These are phyloP conservation scores for Paguma larvata DNA, from an alignment of 2,797 vertebrate species.

Conservation along the genomic window DNA sequence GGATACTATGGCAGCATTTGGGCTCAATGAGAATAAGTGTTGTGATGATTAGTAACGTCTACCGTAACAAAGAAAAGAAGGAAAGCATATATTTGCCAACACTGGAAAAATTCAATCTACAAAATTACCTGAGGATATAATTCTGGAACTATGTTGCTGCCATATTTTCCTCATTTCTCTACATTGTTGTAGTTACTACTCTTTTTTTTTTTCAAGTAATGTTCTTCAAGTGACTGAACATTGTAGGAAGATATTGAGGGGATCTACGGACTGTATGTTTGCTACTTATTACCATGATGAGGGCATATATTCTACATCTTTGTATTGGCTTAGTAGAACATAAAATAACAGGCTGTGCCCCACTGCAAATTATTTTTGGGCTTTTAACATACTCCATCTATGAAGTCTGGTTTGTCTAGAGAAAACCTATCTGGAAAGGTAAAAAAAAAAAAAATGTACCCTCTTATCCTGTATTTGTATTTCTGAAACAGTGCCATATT, in stretches of 20 bases:
- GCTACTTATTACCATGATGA: background rate
- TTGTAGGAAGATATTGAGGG: background rate
- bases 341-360: background rate
- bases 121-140: conserved; percentile 47
- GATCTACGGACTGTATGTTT: background rate
- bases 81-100: background rate
- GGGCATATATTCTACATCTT: background rate
- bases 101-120: conserved; percentile 49
- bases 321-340: background rate
- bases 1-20: background rate
- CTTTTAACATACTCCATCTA: conserved; percentile 27
- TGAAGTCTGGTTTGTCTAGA: conserved; percentile 30
- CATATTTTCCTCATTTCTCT: conserved; percentile 37
- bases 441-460: background rate
- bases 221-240: conserved; percentile 36
- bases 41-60: background rate
- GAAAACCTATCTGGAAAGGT: conserved; percentile 48
- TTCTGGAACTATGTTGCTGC: conserved; percentile 35
- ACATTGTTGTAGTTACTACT: background rate
- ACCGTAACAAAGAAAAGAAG: background rate
- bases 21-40: background rate
- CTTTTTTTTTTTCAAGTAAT: background rate
- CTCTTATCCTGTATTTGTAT: background rate
- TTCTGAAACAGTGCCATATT: background rate
- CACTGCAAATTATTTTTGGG: conserved; percentile 9